These are phyloP conservation scores for Cynocephalus volans DNA, from an alignment of 2,113 vertebrate species.

Conservation along the genomic window DNA sequence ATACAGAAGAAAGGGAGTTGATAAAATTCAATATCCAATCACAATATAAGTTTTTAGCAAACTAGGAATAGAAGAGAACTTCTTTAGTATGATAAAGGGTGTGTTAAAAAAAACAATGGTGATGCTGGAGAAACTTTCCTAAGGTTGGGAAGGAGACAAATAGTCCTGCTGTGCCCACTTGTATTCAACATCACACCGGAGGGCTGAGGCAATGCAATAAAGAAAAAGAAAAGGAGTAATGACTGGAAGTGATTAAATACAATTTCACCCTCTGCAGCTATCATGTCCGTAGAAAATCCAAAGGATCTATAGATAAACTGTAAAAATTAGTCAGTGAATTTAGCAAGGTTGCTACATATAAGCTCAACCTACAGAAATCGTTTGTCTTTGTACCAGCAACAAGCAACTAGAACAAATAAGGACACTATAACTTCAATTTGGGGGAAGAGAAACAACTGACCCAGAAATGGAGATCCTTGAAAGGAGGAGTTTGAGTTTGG, in stretches of 20 bases:
- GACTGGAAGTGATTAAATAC: background rate
- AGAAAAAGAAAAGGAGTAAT: background rate
- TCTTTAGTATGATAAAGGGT: background rate
- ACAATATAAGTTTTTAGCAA: constrained; percentile 5
- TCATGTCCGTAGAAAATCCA: background rate
- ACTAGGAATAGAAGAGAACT: background rate
- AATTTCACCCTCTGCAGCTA: background rate
- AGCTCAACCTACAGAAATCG: background rate
- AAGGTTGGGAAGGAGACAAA: background rate
- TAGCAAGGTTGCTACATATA: background rate
- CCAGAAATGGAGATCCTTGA: background rate
- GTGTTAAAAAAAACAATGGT: background rate
- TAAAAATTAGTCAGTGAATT: constrained; percentile 32
- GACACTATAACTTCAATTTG: background rate
- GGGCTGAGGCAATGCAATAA: background rate
- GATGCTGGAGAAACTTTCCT: background rate
- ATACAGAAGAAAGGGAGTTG: background rate
- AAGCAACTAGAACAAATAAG: constrained; percentile 24
- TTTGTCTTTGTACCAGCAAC: background rate
- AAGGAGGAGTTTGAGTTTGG: too few species aligned
- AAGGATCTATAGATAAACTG: background rate
- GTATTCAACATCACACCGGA: background rate
- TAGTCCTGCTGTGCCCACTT: background rate
- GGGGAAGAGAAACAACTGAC: constrained; percentile 2
- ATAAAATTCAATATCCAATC: background rate